Base-by-base conservation (phyloP, 2,888 invertebrate genomes). In the Lasioglossum figueresi region DNA sequence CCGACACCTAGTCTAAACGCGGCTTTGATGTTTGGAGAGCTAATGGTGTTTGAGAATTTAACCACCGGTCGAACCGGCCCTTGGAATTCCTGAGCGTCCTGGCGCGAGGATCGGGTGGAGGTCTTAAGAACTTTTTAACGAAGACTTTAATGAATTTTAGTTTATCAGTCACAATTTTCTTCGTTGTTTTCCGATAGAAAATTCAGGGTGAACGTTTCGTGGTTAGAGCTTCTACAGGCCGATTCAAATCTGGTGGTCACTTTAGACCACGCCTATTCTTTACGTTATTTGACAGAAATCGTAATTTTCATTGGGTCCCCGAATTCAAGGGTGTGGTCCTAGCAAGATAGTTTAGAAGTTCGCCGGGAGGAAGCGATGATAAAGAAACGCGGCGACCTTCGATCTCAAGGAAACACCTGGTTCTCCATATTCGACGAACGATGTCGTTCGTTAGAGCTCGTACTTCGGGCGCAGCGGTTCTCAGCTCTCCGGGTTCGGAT, bases 381-480 rank as follows among this genome's bases (percentile, higher is more conserved):
- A 75, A 73, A 72, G 80, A 70, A 79, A 63, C 73, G 74, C 40
- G 76, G 75, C 83, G 90, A 89, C 88, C 91, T 91, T 91, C 92
- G 88, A 89, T 90, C 89, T 91, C 90, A 88, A 84, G 88, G 88
- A 90, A 87, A 91, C 87, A 83, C 77, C 83, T 80, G 83, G 79
- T 83, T 89, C 79, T 80, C 88, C 91, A 85, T 91, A 85, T 91
- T 84, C 86, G 86, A 88, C 84, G 88, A 89, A 83, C 75, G 86
- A 91, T 83, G 88, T 88, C 87, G 85, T 91, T 88, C 87, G 92
- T 91, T 88, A 89, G 82, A 52, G 52, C 84, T 89, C 74, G 87
- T 81, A 76, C 80, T 84, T 75, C 59, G 27, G 75, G 34, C 52
- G 16, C 81, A 89, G 89, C 27, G 71, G 71, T 43, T 71, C 71